A percentile compares a stretch with the other conserved stretches of the same genome.
These are phyloP conservation scores for Melipona quadrifasciata DNA, from an alignment of 1,140 invertebrate species.

Conservation along the genomic window DNA sequence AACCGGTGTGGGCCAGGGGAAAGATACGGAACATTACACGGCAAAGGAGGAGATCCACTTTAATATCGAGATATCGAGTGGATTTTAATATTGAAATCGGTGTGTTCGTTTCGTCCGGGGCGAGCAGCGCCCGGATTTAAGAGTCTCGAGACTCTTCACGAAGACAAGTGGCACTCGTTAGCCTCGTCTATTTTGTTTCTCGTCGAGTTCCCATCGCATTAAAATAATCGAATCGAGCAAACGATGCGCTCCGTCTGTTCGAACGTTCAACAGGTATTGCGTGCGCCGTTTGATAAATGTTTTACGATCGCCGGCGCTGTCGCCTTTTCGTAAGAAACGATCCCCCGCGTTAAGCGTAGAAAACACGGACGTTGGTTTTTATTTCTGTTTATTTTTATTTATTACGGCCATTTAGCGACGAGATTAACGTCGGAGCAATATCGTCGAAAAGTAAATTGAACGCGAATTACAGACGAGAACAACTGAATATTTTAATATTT, in stretches of 20 bases:
- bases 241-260: not conserved
- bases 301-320: not conserved
- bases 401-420: not conserved
- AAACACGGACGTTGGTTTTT: not conserved
- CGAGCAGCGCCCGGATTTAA: not conserved
- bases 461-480: too few species aligned
- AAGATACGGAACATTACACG: constrained; percentile 3
- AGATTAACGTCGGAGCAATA: not conserved
- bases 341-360: not conserved
- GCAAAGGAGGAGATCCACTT: too few species aligned
- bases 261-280: constrained; percentile 36
- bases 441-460: not conserved
- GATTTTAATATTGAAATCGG: constrained; percentile 23
- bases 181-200: not conserved
- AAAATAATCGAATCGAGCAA: not conserved
- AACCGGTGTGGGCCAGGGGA: not conserved
- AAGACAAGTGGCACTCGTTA: not conserved
- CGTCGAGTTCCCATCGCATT: not conserved
- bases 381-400: not conserved
- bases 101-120: constrained; percentile 1
- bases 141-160: not conserved
- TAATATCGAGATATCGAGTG: not conserved
- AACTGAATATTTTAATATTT: too few species aligned
- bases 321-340: not conserved
- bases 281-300: not conserved